Base-by-base conservation (phyloP, 2,113 vertebrate species). In the Mungos mungo region DNA sequence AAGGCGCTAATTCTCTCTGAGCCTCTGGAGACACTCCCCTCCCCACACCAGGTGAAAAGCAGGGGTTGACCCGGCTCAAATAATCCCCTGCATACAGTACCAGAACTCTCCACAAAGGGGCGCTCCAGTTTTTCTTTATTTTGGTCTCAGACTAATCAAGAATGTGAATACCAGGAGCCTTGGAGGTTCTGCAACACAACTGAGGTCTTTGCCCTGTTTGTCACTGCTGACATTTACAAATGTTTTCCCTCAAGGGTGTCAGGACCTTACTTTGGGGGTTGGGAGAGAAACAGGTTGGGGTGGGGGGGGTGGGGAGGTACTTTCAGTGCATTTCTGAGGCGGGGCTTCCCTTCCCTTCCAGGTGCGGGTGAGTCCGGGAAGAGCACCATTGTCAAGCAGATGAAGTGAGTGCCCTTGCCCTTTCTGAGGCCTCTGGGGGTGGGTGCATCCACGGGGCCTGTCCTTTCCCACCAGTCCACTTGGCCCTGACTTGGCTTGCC, bases 381-480 rank as follows among this genome's bases (percentile, higher is more conserved):
- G 97, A 99, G 99, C 98, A 99, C 99, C 71, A 99, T 99, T 0
- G 99, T 99, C 99, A 99, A 99, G 98, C 99, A 99, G 99, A 99
- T 99, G 99, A 99, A 99, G 99, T 99, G 98, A 99, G 99, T 99
- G 60, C 65, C n/a, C 25, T 25, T 5, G 29, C 29, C 38, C 6
- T 8, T 41, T 33, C 77, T 0, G 2, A 77, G 74, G 47, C 7
- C 74, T 31, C 81, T 41, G 69, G 79, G 69, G 21, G 3, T 81
- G 81, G 92, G 92, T 0, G 1, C 1, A 0, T 5, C 0, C 66
- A 16, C 9, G 0, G 14, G 85, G 33, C 25, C n/a, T 7, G 69
- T 5, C 41, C 69, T 87, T 86, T 45, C 47, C 47, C 31, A 16
- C 15, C 1, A 0, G 1, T 41, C 50, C 74, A 5, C 9, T 23